Evolutionary conservation across 2,797 vertebrate species (phyloP).

Genomic region (Lycodopsis pacificus): DNA sequence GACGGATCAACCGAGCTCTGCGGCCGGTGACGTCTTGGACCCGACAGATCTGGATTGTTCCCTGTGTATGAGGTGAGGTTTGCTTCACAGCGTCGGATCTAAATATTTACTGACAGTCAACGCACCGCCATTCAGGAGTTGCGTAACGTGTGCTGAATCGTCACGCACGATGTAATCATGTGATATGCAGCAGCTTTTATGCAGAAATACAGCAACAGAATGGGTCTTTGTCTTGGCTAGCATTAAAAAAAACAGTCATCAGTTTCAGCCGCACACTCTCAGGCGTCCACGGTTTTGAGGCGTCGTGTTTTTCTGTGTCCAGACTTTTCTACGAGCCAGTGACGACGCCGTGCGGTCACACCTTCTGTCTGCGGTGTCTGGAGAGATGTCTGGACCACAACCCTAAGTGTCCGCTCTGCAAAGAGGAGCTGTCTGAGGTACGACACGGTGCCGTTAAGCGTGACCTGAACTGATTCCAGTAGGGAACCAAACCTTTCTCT

Average conservation of each 20-base stretch:
- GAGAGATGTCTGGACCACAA: conserved; percentile 94
- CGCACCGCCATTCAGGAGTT: not conserved
- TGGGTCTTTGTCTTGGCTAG: not conserved
- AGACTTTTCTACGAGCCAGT: conserved; percentile 89
- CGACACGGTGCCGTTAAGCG: not conserved
- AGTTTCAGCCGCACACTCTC: too few species aligned
- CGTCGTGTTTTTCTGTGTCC: not conserved
- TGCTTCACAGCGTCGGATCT: not conserved
- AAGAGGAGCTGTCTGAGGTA: conserved; percentile 92
- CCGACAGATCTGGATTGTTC: conserved; percentile 90
- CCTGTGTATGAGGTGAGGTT: conserved; percentile 90
- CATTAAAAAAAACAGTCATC: too few species aligned
- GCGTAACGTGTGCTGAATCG: not conserved
- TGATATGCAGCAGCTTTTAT: not conserved
- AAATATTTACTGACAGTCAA: not conserved
- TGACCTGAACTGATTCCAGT: not conserved
- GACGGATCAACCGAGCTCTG: not conserved
- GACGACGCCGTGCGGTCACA: conserved; percentile 92
- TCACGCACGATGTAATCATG: not conserved
- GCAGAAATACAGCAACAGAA: not conserved
- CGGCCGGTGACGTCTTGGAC: conserved; percentile 52
- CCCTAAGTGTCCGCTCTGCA: conserved; percentile 92
- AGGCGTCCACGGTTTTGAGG: too few species aligned
- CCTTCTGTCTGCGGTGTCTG: conserved; percentile 95
- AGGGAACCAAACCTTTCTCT: too few species aligned